Evolutionary conservation across 1,140 invertebrate genomes (phyloP).

Genomic region (Holotrichia oblita): DNA sequence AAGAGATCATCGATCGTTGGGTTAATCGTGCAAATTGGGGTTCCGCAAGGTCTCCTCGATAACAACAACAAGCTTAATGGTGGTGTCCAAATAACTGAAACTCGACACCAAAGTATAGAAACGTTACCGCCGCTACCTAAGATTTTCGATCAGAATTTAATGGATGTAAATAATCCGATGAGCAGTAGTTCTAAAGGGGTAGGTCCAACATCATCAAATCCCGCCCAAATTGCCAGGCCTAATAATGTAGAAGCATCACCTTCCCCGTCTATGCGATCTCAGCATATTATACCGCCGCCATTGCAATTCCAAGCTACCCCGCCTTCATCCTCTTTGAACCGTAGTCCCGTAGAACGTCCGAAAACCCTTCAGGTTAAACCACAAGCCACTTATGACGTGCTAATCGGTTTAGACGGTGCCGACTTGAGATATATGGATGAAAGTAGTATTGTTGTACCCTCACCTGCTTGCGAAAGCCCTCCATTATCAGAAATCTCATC

Average conservation of each 20-base stretch:
- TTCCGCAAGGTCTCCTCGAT: slow-evolving; percentile 64
- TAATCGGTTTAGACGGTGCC: slow-evolving; percentile 80
- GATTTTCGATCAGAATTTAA: slow-evolving; percentile 72
- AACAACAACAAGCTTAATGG: slow-evolving; percentile 69
- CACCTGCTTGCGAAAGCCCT: slow-evolving; percentile 76
- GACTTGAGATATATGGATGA: slow-evolving; percentile 91
- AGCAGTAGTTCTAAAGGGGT: slow-evolving; percentile 52
- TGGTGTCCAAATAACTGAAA: slow-evolving; percentile 63
- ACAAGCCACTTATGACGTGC: slow-evolving; percentile 75
- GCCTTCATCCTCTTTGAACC: slow-evolving; percentile 54
- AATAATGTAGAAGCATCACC: slow-evolving; percentile 43
- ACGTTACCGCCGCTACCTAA: slow-evolving; percentile 66
- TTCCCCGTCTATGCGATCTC: slow-evolving; percentile 51
- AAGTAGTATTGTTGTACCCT: slow-evolving; percentile 83
- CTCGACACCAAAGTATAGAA: slow-evolving; percentile 59
- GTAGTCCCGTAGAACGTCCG: slow-evolving; percentile 61
- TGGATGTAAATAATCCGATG: slow-evolving; percentile 68
- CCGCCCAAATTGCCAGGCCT: neutral
- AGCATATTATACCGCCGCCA: slow-evolving; percentile 69
- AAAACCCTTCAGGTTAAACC: slow-evolving; percentile 66
- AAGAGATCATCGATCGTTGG: slow-evolving; percentile 71
- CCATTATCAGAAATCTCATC: slow-evolving; percentile 63
- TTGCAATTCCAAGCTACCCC: slow-evolving; percentile 58
- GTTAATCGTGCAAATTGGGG: slow-evolving; percentile 70
- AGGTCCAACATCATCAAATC: slow-evolving; percentile 47